Evolutionary conservation across 2,113 vertebrate species (phyloP).

Genomic region (Marmota monax): DNA sequence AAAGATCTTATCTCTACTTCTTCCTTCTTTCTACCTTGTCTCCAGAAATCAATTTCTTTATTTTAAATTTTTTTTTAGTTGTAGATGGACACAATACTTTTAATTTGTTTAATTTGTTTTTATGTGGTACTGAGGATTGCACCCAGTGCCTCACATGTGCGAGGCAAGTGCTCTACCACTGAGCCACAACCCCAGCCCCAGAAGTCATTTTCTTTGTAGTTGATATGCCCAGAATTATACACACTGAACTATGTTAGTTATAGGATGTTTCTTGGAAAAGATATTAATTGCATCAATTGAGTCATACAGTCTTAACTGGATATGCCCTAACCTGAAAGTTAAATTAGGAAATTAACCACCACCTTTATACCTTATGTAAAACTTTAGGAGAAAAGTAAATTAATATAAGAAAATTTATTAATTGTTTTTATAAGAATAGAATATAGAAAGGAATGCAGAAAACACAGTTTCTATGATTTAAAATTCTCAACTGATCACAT

Average conservation of each 20-base stretch:
- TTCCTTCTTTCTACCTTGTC: not conserved
- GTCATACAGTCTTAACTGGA: not conserved
- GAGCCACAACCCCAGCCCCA: too few relatives aligned
- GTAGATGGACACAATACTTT: too few relatives aligned
- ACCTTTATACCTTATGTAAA: not conserved
- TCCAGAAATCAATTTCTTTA: not conserved
- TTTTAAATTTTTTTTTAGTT: too few relatives aligned
- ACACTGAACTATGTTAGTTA: not conserved
- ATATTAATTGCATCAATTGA: not conserved
- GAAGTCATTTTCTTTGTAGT: not conserved
- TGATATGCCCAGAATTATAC: not conserved
- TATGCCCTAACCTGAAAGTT: not conserved
- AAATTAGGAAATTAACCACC: not conserved
- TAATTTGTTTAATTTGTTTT: too few relatives aligned
- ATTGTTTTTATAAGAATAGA: not conserved
- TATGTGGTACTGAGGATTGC: too few relatives aligned
- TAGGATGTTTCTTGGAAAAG: not conserved
- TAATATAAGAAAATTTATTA: not conserved
- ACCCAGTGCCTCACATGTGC: too few relatives aligned
- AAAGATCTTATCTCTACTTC: not conserved
- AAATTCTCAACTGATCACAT: not conserved
- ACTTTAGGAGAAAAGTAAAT: not conserved
- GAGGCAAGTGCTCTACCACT: too few relatives aligned
- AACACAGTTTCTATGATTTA: not conserved
- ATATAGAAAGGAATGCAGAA: not conserved